A percentile compares a stretch with the other conserved stretches of the same genome.
These are phyloP conservation scores for Lonchura striata DNA, from an alignment of 2,113 vertebrate species.

Conservation along the genomic window DNA sequence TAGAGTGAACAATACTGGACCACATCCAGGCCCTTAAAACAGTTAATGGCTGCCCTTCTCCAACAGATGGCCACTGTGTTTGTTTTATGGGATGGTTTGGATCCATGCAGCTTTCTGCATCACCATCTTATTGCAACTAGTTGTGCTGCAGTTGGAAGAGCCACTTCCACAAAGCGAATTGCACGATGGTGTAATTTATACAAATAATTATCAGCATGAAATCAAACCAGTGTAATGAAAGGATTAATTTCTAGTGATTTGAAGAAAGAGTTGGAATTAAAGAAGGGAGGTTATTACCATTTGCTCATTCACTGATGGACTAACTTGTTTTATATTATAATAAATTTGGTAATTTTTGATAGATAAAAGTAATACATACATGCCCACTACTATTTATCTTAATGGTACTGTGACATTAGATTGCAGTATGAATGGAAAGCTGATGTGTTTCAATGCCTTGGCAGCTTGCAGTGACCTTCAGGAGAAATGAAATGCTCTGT, in stretches of 20 bases:
- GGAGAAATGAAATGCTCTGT: constrained; percentile 76
- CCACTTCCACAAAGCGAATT: constrained; percentile 33
- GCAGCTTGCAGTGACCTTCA: constrained; percentile 80
- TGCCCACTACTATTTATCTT: constrained; percentile 69
- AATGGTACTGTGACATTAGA: constrained; percentile 65
- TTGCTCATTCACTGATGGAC: constrained; percentile 40
- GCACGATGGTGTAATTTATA: constrained; percentile 39
- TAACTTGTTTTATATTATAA: constrained; percentile 61
- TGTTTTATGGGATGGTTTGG: constrained; percentile 49
- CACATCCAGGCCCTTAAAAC: constrained; percentile 49
- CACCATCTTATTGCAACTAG: constrained; percentile 45
- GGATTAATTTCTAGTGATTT: constrained; percentile 17
- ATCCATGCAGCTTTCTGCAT: not conserved
- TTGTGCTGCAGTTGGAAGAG: constrained; percentile 25
- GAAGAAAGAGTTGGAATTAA: not conserved
- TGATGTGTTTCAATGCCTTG: constrained; percentile 67
- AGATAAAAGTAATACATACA: constrained; percentile 40
- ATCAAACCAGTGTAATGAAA: constrained; percentile 3
- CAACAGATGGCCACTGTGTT: constrained; percentile 69
- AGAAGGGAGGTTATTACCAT: not conserved
- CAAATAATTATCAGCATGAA: constrained; percentile 33
- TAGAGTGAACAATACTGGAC: constrained; percentile 70
- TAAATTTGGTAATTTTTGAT: constrained; percentile 63
- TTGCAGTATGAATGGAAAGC: constrained; percentile 69
- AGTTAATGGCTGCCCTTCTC: constrained; percentile 52